Evolutionary conservation across 2,113 vertebrate genomes (phyloP).

Genomic region (Pleuronectes platessa): DNA sequence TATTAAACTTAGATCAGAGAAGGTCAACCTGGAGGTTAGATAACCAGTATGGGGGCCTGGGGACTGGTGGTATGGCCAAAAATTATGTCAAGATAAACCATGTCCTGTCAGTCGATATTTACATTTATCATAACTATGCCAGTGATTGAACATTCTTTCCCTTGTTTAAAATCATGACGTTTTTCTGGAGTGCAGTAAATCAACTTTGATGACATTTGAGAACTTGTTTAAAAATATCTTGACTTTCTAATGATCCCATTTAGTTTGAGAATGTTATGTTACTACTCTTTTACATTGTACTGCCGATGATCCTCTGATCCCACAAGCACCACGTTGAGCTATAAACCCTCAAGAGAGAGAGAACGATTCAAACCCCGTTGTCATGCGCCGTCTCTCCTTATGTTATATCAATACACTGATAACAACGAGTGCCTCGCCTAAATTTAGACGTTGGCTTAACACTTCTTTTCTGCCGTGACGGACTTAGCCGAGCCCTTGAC

Average conservation of each 20-base stretch:
- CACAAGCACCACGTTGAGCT: background rate
- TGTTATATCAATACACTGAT: constrained; percentile 66
- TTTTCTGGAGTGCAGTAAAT: too few species aligned
- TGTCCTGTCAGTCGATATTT: too few species aligned
- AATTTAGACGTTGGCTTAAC: constrained; percentile 69
- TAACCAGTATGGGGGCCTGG: too few species aligned
- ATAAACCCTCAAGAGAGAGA: constrained; percentile 16
- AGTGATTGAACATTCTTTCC: background rate
- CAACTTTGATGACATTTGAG: too few species aligned
- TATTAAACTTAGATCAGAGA: background rate
- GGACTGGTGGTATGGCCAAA: too few species aligned
- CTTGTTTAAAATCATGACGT: background rate
- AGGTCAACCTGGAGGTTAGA: too few species aligned
- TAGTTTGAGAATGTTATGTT: too few species aligned
- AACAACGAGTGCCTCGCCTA: constrained; percentile 72
- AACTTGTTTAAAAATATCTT: too few species aligned
- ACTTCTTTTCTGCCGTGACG: constrained; percentile 38
- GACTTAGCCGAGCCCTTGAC: constrained; percentile 59
- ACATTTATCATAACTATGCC: background rate
- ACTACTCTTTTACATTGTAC: background rate
- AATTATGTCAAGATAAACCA: too few species aligned
- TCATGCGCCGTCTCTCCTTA: constrained; percentile 50
- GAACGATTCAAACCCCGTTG: constrained; percentile 24
- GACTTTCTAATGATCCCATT: too few species aligned
- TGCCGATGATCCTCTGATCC: constrained; percentile 16